Evolutionary conservation across 2,797 vertebrate genomes (phyloP).

Genomic region (Lithobates sylvaticus): DNA sequence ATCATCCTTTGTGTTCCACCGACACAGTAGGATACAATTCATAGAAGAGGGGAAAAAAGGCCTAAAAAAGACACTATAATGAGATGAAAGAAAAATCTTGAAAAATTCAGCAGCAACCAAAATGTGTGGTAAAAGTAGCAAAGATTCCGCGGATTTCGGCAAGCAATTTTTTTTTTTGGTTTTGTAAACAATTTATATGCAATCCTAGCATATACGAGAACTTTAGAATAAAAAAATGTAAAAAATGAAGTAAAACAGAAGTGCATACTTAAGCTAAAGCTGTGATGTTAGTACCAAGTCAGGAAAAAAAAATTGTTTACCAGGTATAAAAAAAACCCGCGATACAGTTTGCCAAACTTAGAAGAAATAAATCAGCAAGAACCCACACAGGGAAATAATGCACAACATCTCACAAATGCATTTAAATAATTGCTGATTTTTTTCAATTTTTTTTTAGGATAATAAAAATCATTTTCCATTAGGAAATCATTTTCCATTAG

Average conservation of each 20-base stretch:
- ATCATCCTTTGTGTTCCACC: conserved; percentile 54
- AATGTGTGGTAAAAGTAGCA: conserved; percentile 7
- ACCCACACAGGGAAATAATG: not conserved
- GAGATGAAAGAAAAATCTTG: conserved; percentile 34
- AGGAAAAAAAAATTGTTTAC: not conserved
- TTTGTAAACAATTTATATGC: not conserved
- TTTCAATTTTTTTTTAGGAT: not conserved
- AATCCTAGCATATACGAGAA: not conserved
- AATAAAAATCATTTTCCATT: not conserved
- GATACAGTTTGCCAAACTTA: not conserved
- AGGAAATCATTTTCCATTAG: not conserved
- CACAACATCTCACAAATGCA: not conserved
- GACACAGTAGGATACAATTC: conserved; percentile 57
- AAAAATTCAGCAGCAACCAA: not conserved
- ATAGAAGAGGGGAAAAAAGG: conserved; percentile 29
- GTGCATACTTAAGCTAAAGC: not conserved
- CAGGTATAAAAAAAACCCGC: not conserved
- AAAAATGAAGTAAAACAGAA: not conserved
- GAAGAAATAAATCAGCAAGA: not conserved
- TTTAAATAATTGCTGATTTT: not conserved
- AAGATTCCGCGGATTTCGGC: not conserved
- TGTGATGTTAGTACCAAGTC: not conserved
- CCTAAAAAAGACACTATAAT: conserved; percentile 45
- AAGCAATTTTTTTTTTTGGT: not conserved
- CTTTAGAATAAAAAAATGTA: not conserved